These are phyloP conservation scores for Megamerina dolium DNA, from an alignment of 2,888 invertebrate genomes.

Conservation along the genomic window DNA sequence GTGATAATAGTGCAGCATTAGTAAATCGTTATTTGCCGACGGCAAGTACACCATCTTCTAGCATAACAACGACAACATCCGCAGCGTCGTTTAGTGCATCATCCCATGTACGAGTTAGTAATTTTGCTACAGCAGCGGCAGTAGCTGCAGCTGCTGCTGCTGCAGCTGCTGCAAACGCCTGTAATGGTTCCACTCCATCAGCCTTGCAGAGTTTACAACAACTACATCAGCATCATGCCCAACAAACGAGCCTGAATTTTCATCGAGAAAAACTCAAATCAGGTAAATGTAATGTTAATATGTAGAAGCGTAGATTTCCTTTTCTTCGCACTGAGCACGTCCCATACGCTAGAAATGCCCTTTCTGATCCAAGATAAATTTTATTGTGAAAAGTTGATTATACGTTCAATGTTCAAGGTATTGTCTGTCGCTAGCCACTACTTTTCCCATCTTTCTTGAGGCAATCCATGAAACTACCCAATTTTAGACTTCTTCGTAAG, in stretches of 20 bases:
- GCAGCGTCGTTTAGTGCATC: constrained; percentile 15
- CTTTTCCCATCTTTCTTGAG: too few relatives aligned
- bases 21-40: constrained; percentile 34
- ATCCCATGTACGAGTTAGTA: constrained; percentile 23
- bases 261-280: constrained; percentile 45
- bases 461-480: too few relatives aligned
- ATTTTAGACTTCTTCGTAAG: too few relatives aligned
- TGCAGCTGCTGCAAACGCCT: constrained; percentile 35
- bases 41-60: too few relatives aligned
- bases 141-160: constrained; percentile 30
- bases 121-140: constrained; percentile 35
- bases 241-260: constrained; percentile 40
- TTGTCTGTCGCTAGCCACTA: too few relatives aligned
- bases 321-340: too few relatives aligned
- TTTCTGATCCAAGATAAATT: too few relatives aligned
- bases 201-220: constrained; percentile 49
- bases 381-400: too few relatives aligned
- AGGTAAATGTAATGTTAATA: constrained; percentile 27
- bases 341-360: too few relatives aligned
- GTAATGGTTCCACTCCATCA: constrained; percentile 34
- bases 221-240: constrained; percentile 47
- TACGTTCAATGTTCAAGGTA: too few relatives aligned
- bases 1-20: constrained; percentile 35
- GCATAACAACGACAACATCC: constrained; percentile 20
- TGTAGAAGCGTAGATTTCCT: too few relatives aligned